These are phyloP conservation scores for Scaptomyza tumidula DNA, from an alignment of 2,888 invertebrate genomes.

Conservation along the genomic window DNA sequence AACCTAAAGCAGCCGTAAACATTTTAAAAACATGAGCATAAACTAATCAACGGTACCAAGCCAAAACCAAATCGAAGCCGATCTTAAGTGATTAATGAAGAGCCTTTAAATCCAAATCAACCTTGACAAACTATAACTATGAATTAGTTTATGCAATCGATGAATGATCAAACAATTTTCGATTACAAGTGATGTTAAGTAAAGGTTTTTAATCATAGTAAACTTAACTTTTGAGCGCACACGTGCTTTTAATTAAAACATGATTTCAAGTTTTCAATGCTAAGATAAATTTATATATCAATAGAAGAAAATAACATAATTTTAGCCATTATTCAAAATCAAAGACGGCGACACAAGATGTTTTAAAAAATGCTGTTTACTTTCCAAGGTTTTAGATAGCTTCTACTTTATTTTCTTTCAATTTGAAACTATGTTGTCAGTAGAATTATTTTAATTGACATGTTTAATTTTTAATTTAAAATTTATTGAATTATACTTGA, in stretches of 20 bases:
- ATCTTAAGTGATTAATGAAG: conserved; percentile 29
- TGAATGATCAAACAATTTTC: conserved; percentile 19
- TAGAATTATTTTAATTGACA: not conserved
- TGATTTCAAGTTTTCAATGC: too few relatives aligned
- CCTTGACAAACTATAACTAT: conserved; percentile 52
- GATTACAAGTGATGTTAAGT: conserved; percentile 2
- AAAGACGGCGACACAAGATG: not conserved
- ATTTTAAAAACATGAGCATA: conserved; percentile 28
- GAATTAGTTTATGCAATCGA: conserved; percentile 35
- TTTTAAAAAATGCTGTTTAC: not conserved
- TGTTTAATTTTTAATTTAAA: not conserved
- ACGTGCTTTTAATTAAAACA: conserved; percentile 1
- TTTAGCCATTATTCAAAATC: not conserved
- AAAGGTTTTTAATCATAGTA: conserved; percentile 3
- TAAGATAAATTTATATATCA: too few relatives aligned
- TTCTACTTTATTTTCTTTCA: not conserved
- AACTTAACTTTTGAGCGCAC: not conserved
- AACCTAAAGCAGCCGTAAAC: conserved; percentile 24
- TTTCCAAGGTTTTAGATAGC: not conserved
- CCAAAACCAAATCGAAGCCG: not conserved
- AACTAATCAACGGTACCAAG: conserved; percentile 36
- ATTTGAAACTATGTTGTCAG: not conserved
- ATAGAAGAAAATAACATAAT: too few relatives aligned
- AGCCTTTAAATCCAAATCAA: conserved; percentile 21
- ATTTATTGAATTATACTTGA: not conserved